Percentiles rank a stretch among this genome's conserved stretches.
These are phyloP conservation scores for Blastomussa wellsi DNA, from an alignment of 92 coral and sea anemone species.

Conservation along the genomic window DNA sequence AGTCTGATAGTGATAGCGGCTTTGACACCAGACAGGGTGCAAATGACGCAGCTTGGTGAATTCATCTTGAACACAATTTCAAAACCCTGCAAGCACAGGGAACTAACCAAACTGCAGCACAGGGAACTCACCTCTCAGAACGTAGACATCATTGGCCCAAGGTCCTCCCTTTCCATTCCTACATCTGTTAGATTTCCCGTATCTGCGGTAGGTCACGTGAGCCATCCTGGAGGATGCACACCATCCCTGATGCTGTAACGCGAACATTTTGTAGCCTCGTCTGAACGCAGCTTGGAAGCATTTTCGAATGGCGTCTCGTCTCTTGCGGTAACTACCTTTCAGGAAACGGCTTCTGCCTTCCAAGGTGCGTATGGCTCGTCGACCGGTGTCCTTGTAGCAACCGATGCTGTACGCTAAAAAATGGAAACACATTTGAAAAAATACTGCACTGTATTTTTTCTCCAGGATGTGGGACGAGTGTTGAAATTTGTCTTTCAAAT, in stretches of 20 bases:
- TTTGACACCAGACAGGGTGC: no score
- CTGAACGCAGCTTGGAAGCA: constrained; percentile 13
- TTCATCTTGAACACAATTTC: background rate
- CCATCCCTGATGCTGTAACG: constrained; percentile 37
- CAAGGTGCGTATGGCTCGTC: constrained; percentile 11
- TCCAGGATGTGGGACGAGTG: no score
- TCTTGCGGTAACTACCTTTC: background rate
- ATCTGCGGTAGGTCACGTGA: constrained; percentile 14
- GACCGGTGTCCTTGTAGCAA: constrained; percentile 25
- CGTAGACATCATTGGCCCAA: constrained; percentile 29
- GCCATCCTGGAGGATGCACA: constrained; percentile 32
- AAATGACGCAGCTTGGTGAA: no score
- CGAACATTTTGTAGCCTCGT: constrained; percentile 29
- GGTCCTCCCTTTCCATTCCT: constrained; percentile 32
- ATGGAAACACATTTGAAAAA: background rate
- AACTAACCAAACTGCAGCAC: background rate
- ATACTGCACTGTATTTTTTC: background rate
- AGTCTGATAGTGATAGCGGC: no score
- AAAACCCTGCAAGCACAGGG: background rate
- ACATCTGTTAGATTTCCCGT: background rate
- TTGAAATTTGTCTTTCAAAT: no score
- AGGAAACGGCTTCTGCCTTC: constrained; percentile 20
- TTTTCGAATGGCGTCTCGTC: constrained; percentile 9
- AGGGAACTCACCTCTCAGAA: background rate
- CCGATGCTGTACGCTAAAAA: constrained; percentile 10